Conservation (phyloP, 2,797 vertebrate genomes). For the Molothrus aeneus region DNA sequence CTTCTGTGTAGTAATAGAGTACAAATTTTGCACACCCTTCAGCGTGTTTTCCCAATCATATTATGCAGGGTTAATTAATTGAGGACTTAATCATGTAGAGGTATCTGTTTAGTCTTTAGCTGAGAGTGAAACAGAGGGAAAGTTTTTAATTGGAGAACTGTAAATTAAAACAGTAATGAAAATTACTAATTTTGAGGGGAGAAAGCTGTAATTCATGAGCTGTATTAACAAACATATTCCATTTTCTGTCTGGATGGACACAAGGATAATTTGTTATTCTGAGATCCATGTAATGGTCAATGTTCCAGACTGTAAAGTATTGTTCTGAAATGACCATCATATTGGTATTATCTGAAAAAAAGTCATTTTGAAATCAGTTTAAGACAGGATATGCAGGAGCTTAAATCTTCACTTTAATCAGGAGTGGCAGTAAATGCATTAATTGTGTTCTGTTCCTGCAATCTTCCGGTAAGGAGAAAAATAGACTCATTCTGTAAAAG, state of each 20-base stretch:
- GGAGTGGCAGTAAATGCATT: constrained; percentile 37
- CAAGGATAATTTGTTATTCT: background rate
- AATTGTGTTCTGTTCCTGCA: constrained; percentile 68
- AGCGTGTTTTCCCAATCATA: background rate
- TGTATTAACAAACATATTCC: background rate
- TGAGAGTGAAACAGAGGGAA: background rate
- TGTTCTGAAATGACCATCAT: background rate
- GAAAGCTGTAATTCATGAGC: background rate
- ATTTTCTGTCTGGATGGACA: background rate
- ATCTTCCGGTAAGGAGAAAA: constrained; percentile 67
- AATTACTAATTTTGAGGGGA: background rate
- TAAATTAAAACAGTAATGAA: background rate
- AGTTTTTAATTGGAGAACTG: background rate
- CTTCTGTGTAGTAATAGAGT: background rate
- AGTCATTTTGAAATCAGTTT: constrained; percentile 1
- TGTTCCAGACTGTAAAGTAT: background rate
- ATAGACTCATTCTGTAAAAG: background rate
- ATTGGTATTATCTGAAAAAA: background rate
- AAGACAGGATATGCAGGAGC: constrained; percentile 12
- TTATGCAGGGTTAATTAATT: background rate
- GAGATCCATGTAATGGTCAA: background rate
- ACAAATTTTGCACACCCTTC: background rate
- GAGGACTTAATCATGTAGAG: background rate
- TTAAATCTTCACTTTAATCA: constrained; percentile 19
- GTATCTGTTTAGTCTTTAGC: background rate